Percentiles rank a stretch among this genome's conserved stretches.
Evolutionary conservation across 2,888 invertebrate species (phyloP).

Genomic region (Pollenia angustigena): DNA sequence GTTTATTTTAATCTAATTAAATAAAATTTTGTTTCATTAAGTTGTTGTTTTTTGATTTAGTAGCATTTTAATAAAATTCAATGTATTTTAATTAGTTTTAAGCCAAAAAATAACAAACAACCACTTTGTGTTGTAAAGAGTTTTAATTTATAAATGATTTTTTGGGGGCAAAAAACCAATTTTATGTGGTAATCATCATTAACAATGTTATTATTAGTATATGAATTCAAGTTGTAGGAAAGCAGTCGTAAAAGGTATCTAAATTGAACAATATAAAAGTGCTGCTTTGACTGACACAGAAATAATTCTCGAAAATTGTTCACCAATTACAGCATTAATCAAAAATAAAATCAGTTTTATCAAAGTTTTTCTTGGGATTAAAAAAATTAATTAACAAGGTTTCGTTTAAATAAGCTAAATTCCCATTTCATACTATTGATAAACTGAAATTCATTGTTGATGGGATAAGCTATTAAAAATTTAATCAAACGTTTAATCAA

Average conservation of each 20-base stretch:
- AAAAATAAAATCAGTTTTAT: too few species aligned
- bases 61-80: not conserved
- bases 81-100: slow-evolving; percentile 28
- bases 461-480: too few species aligned
- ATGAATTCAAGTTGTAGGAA: not conserved
- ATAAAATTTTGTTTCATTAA: not conserved
- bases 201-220: not conserved
- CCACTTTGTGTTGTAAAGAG: not conserved
- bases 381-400: too few species aligned
- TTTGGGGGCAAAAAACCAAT: not conserved
- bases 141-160: not conserved
- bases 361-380: too few species aligned
- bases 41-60: not conserved
- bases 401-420: too few species aligned
- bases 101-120: not conserved
- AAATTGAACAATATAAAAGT: too few species aligned
- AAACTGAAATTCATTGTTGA: too few species aligned
- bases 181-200: not conserved
- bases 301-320: too few species aligned
- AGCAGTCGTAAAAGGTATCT: not conserved
- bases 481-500: too few species aligned
- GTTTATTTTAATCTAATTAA: slow-evolving; percentile 14
- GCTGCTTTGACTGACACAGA: too few species aligned
- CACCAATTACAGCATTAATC: too few species aligned
- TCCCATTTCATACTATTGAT: too few species aligned